Evolutionary conservation across 2,113 vertebrate species (phyloP).

Genomic region (Plecturocebus donacophilus): DNA sequence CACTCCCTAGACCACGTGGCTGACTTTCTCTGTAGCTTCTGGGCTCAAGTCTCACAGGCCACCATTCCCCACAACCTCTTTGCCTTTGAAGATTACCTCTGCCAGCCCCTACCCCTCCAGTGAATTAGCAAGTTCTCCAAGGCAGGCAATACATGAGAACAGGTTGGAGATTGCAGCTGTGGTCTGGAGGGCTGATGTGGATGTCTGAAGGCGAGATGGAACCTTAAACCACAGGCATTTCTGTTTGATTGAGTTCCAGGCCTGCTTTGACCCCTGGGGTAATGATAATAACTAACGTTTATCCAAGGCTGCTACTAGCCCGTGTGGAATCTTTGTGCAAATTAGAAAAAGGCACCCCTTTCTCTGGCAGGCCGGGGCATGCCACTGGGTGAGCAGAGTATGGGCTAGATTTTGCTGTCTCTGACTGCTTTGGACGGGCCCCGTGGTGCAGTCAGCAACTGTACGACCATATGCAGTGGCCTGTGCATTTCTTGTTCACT

Average conservation of each 20-base stretch:
- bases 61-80: background rate
- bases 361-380: background rate
- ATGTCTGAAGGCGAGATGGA: background rate
- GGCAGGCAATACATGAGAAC: background rate
- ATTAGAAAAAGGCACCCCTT: background rate
- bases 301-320: background rate
- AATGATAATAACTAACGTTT: conserved; percentile 21
- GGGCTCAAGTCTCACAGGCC: background rate
- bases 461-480: rapidly evolving
- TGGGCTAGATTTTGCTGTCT: background rate
- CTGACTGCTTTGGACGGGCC: background rate
- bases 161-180: background rate
- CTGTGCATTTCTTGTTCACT: background rate
- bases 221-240: background rate
- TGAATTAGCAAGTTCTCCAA: conserved; percentile 36
- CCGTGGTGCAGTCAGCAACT: background rate
- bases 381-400: background rate
- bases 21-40: conserved; percentile 46
- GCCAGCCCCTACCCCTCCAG: background rate
- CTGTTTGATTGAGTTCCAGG: conserved; percentile 32
- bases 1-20: background rate
- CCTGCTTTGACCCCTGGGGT: background rate
- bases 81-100: conserved; percentile 48
- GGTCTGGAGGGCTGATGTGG: background rate
- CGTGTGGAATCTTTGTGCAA: background rate